phyloP scores from a whole-genome alignment of 2,888 invertebrate species.

The Trachelus troglodyta region DNA sequence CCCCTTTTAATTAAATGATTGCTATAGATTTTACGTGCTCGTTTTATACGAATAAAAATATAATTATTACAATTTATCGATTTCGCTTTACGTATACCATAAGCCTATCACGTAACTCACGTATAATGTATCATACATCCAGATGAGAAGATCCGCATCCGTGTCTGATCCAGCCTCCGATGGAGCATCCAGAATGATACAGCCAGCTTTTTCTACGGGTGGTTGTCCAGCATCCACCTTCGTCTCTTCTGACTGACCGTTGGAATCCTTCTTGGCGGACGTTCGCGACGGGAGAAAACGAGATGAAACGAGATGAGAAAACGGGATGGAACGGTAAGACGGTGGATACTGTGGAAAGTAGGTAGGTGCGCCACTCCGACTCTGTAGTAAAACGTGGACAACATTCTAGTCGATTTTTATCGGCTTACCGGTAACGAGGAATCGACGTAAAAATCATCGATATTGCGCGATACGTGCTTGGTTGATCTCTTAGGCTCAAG shows the following conservation, averaged over 20 bases:
- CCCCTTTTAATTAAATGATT: neutral
- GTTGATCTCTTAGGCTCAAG: neutral
- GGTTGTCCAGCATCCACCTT: slow-evolving; percentile 35
- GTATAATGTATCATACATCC: slow-evolving; percentile 30
- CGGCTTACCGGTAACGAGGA: slow-evolving; percentile 30
- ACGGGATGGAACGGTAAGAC: slow-evolving; percentile 26
- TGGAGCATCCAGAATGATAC: slow-evolving; percentile 16
- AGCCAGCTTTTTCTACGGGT: slow-evolving; percentile 48
- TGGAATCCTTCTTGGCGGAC: slow-evolving; percentile 40
- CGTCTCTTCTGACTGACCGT: slow-evolving; percentile 38
- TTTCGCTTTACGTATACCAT: too few species aligned
- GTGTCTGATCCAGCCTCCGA: slow-evolving; percentile 21
- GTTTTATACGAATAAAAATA: neutral
- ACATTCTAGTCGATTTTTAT: slow-evolving; percentile 55
- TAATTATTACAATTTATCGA: slow-evolving; percentile 6
- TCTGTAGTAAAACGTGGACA: slow-evolving; percentile 29
- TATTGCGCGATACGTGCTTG: slow-evolving; percentile 25
- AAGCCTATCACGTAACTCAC: slow-evolving; percentile 51
- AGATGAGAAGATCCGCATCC: slow-evolving; percentile 34
- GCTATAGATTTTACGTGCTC: neutral
- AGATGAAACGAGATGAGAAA: slow-evolving; percentile 14
- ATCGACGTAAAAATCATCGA: slow-evolving; percentile 29
- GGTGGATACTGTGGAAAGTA: slow-evolving; percentile 41
- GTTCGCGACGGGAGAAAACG: slow-evolving; percentile 25
- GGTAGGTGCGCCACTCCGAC: slow-evolving; percentile 37